These are phyloP conservation scores for Charaxes varanes DNA, from an alignment of 1,140 invertebrate genomes.

Conservation along the genomic window DNA sequence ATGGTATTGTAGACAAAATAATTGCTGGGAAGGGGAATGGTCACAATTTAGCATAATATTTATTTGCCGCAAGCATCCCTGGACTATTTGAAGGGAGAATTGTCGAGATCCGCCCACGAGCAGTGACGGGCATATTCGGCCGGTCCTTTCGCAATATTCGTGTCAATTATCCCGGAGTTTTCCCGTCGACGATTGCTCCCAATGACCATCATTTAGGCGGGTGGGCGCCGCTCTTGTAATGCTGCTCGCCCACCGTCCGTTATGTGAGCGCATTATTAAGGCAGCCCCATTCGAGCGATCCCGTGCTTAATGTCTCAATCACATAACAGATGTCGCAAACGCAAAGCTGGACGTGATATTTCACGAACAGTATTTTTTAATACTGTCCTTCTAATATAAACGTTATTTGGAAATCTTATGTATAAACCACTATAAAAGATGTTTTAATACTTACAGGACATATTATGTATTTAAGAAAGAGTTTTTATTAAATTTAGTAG, in stretches of 20 bases:
- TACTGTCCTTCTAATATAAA: too few species aligned
- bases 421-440: too few species aligned
- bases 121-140: constrained; percentile 32
- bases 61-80: constrained; percentile 12
- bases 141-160: constrained; percentile 45
- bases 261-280: constrained; percentile 58
- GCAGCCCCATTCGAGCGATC: constrained; percentile 42
- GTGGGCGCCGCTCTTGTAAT: constrained; percentile 40
- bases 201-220: constrained; percentile 57
- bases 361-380: too few species aligned
- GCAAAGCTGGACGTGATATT: too few species aligned
- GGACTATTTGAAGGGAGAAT: constrained; percentile 20
- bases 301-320: constrained; percentile 63
- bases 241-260: constrained; percentile 44
- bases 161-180: constrained; percentile 66
- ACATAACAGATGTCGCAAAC: constrained; percentile 67
- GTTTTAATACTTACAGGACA: too few species aligned
- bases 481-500: too few species aligned
- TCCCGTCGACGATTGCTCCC: constrained; percentile 50
- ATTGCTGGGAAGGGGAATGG: constrained; percentile 9
- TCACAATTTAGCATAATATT: constrained; percentile 14
- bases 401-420: too few species aligned
- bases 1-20: constrained; percentile 11
- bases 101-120: constrained; percentile 28
- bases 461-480: too few species aligned